Percentiles rank a stretch among this genome's conserved stretches.
Evolutionary conservation across 92 coral and sea anemone species (phyloP).

Genomic region (Muricea muricata): DNA sequence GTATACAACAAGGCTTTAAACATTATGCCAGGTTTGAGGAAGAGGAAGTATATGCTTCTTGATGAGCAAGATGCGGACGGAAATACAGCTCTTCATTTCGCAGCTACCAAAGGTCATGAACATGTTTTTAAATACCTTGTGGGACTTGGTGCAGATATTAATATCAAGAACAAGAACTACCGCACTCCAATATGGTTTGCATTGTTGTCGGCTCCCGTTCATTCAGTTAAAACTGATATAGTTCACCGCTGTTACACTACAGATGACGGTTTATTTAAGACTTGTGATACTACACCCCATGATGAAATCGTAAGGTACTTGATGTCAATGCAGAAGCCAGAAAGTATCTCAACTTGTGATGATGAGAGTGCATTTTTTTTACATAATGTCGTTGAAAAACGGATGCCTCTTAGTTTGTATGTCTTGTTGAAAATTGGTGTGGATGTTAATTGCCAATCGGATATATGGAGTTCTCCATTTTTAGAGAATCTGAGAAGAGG

Average conservation of each 20-base stretch:
- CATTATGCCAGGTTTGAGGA: neutral
- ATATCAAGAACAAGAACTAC: neutral
- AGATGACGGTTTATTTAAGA: neutral
- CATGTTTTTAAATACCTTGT: conserved; percentile 4
- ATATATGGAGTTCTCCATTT: neutral
- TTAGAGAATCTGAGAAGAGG: neutral
- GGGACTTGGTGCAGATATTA: neutral
- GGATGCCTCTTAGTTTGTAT: conserved; percentile 32
- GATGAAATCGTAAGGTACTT: conserved; percentile 25
- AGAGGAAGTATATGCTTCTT: neutral
- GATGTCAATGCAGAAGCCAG: neutral
- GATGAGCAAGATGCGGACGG: neutral
- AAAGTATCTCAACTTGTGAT: neutral
- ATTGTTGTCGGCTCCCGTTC: neutral
- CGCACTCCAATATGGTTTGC: neutral
- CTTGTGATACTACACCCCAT: neutral
- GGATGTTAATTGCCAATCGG: neutral
- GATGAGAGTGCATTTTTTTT: neutral
- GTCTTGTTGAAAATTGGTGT: conserved; percentile 21
- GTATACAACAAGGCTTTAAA: neutral
- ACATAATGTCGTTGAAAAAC: neutral
- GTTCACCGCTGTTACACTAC: neutral
- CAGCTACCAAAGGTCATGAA: neutral
- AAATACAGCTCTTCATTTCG: neutral
- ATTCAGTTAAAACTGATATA: neutral